Evolutionary conservation across 2,888 invertebrate species (phyloP).

Genomic region (Plebejus melissa): DNA sequence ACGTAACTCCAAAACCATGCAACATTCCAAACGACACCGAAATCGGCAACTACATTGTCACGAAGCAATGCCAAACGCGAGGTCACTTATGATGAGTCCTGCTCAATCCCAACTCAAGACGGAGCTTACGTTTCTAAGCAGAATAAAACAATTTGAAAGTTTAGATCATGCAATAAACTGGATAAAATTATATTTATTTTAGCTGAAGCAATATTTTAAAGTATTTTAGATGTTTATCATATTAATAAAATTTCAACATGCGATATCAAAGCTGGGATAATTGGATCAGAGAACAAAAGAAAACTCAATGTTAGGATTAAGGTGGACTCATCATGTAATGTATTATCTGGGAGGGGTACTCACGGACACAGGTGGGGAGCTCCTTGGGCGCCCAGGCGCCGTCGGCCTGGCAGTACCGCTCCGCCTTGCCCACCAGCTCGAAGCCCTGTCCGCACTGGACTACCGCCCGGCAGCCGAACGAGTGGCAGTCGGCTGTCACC

Average conservation of each 20-base stretch:
- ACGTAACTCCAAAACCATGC: constrained; percentile 63
- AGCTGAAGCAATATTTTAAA: background rate
- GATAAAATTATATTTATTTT: constrained; percentile 1
- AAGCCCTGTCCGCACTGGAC: constrained; percentile 97
- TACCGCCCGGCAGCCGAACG: constrained; percentile 92
- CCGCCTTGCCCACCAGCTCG: constrained; percentile 92
- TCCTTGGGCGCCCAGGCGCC: constrained; percentile 95
- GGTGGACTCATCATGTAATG: constrained; percentile 46
- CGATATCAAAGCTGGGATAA: background rate
- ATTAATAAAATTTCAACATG: constrained; percentile 1
- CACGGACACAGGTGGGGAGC: constrained; percentile 94
- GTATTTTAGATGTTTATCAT: background rate
- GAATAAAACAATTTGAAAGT: background rate
- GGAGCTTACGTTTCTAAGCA: constrained; percentile 10
- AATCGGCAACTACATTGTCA: constrained; percentile 78
- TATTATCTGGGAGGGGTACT: constrained; percentile 66
- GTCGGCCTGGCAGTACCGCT: constrained; percentile 93
- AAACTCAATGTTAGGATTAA: constrained; percentile 25
- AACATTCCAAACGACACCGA: constrained; percentile 73
- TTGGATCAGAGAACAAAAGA: background rate
- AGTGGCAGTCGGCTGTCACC: constrained; percentile 96
- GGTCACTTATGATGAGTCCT: constrained; percentile 43
- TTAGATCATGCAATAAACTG: constrained; percentile 3
- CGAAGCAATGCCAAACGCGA: constrained; percentile 71
- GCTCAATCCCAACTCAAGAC: constrained; percentile 7